These are phyloP conservation scores for Tanytarsus gracilentus DNA, from an alignment of 2,888 invertebrate species.

Conservation along the genomic window DNA sequence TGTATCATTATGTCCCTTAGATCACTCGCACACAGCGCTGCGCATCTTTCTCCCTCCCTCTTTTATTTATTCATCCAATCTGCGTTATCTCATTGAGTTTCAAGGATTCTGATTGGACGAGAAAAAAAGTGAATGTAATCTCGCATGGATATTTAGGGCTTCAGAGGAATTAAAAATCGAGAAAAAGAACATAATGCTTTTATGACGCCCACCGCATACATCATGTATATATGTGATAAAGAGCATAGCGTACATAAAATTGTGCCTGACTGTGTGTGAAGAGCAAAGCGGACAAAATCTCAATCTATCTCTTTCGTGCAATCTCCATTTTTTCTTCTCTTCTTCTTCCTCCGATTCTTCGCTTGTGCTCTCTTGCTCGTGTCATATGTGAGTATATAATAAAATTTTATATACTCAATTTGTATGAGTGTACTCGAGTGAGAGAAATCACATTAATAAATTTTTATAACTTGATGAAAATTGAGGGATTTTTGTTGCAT, in stretches of 20 bases:
- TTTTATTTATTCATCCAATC: background rate
- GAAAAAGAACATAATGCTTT: background rate
- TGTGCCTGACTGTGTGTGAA: too few species aligned
- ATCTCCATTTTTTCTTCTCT: slow-evolving; percentile 27
- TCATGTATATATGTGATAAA: background rate
- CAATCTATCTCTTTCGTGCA: slow-evolving; percentile 11
- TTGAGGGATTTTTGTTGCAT: too few species aligned
- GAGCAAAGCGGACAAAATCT: slow-evolving; percentile 7
- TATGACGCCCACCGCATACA: slow-evolving; percentile 4
- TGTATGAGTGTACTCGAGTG: too few species aligned
- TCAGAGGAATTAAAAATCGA: background rate
- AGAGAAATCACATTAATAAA: too few species aligned
- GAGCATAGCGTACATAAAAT: background rate
- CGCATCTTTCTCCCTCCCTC: background rate
- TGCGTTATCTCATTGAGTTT: background rate
- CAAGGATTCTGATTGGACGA: slow-evolving; percentile 24
- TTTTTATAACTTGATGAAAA: too few species aligned
- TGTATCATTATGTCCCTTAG: too few species aligned
- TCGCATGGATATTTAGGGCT: background rate
- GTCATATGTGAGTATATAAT: background rate
- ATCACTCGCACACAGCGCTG: background rate
- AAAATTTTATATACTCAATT: too few species aligned
- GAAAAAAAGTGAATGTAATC: background rate
- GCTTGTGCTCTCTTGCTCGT: background rate
- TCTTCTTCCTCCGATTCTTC: slow-evolving; percentile 14